Conservation (phyloP, 2,888 invertebrate species). For the Drosophila merina region DNA sequence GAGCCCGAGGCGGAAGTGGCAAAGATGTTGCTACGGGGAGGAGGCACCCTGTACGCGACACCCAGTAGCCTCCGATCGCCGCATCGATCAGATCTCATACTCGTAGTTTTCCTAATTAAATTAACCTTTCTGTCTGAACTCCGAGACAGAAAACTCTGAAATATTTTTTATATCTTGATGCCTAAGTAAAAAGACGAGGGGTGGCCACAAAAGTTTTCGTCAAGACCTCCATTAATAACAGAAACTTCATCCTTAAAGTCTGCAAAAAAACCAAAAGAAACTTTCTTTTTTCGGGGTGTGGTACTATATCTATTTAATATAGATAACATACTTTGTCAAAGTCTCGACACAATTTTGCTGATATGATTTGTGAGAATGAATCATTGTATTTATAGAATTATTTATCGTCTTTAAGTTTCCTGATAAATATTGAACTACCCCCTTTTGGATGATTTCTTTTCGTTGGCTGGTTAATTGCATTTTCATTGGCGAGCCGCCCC, state of each 20-base stretch:
- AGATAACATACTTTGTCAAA: not conserved
- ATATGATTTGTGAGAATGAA: not conserved
- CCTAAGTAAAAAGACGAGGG: constrained; percentile 12
- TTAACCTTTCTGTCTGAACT: constrained; percentile 66
- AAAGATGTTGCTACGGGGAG: not conserved
- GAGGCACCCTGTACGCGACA: constrained; percentile 41
- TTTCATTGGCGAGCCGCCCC: constrained; percentile 60
- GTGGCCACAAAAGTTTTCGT: not conserved
- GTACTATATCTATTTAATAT: not conserved
- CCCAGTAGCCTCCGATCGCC: constrained; percentile 6
- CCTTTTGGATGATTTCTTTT: constrained; percentile 39
- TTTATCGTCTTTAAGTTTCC: not conserved
- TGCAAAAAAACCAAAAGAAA: not conserved
- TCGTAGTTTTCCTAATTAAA: constrained; percentile 62
- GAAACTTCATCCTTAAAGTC: not conserved
- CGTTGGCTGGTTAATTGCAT: constrained; percentile 66
- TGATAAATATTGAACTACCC: constrained; percentile 23
- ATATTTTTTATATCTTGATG: not conserved
- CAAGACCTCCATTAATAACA: not conserved
- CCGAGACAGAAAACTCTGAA: constrained; percentile 15
- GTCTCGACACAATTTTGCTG: not conserved
- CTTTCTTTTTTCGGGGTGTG: not conserved
- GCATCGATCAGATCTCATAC: constrained; percentile 22
- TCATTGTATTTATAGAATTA: not conserved
- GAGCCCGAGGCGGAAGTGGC: constrained; percentile 34